phyloP scores from a whole-genome alignment of 2,888 invertebrate species.

The Drosophila neotestacea region DNA sequence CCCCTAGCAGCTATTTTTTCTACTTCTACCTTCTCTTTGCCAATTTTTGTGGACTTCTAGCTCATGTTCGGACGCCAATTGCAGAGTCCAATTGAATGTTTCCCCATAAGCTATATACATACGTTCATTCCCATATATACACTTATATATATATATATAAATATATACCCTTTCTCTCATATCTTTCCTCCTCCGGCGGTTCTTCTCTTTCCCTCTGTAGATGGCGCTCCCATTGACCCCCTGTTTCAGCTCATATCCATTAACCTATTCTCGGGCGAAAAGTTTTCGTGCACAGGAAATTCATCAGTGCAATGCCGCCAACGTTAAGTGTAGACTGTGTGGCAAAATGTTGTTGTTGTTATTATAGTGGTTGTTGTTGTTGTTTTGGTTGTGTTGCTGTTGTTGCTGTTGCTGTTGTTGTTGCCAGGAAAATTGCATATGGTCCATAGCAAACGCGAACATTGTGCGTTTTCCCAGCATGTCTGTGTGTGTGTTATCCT shows the following conservation, averaged over 20 bases:
- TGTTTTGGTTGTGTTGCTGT: neutral
- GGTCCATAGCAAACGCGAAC: slow-evolving; percentile 35
- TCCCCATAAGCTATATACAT: neutral
- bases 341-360: neutral
- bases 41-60: neutral
- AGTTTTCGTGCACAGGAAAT: slow-evolving; percentile 55
- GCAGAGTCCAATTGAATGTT: slow-evolving; percentile 1
- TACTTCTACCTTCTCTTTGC: too few relatives aligned
- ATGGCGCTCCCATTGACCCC: slow-evolving; percentile 11
- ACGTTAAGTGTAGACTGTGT: slow-evolving; percentile 28
- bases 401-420: neutral
- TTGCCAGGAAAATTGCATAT: slow-evolving; percentile 50
- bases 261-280: slow-evolving; percentile 47
- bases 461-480: slow-evolving; percentile 27
- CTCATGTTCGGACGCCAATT: slow-evolving; percentile 5
- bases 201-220: neutral
- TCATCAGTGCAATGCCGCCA: slow-evolving; percentile 53
- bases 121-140: neutral
- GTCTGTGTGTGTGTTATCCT: slow-evolving; percentile 63
- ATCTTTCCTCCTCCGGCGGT: neutral
- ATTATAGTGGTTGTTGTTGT: neutral
- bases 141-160: neutral
- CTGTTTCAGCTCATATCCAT: slow-evolving; percentile 23
- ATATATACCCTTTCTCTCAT: neutral
- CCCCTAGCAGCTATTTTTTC: too few relatives aligned